Percentiles rank a stretch among this genome's conserved stretches.
Evolutionary conservation across 2,113 vertebrate species (phyloP).

Genomic region (Corythaixoides concolor): DNA sequence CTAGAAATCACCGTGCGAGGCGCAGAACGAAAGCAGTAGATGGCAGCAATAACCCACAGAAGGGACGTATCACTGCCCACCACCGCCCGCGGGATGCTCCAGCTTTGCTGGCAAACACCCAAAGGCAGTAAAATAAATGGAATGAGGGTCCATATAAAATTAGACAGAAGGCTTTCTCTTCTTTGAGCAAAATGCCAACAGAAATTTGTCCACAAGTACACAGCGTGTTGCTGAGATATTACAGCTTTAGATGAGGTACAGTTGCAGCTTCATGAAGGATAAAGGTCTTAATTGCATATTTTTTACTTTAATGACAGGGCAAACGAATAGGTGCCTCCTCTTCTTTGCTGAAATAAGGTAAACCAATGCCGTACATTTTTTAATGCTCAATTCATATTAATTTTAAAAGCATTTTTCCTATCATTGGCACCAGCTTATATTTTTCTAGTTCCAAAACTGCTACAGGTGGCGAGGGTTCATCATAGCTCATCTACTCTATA

Average conservation of each 20-base stretch:
- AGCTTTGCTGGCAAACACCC: neutral
- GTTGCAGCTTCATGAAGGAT: neutral
- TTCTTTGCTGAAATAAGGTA: neutral
- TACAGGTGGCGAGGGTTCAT: accelerated
- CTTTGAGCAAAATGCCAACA: neutral
- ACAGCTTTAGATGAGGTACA: neutral
- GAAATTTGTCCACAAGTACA: neutral
- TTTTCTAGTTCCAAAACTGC: neutral
- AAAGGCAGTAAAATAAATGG: neutral
- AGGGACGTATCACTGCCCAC: neutral
- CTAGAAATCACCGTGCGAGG: neutral
- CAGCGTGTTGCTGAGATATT: neutral
- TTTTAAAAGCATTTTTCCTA: neutral
- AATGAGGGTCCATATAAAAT: neutral
- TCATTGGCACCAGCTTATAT: neutral
- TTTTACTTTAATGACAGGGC: neutral
- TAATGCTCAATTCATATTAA: neutral
- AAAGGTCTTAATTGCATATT: neutral
- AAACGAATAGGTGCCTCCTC: neutral
- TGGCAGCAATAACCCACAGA: conserved; percentile 1
- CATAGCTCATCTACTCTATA: neutral
- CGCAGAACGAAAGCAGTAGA: neutral
- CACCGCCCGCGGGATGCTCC: neutral
- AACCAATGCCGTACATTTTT: neutral
- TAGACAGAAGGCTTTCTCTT: neutral